Percentiles rank a stretch among this genome's conserved stretches.
Conservation (phyloP, 2,888 invertebrate species). For the Nemurella pictetii region DNA sequence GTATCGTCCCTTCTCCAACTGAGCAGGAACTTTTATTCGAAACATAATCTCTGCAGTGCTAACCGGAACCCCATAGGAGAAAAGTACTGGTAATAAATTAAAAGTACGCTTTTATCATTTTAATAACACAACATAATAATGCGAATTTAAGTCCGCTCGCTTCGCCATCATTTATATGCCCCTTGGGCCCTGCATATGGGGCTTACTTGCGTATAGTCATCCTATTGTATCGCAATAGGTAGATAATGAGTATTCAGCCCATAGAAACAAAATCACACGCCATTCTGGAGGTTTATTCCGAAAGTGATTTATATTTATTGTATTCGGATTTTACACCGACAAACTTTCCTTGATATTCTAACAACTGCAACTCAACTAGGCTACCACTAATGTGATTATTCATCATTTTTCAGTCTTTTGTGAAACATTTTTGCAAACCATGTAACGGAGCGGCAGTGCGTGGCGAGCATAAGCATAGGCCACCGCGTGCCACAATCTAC, state of each 20-base stretch:
- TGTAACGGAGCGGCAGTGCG: background rate
- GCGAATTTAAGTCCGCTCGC: slow-evolving; percentile 31
- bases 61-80: slow-evolving; percentile 16
- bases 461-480: background rate
- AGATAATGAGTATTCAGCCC: slow-evolving; percentile 21
- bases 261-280: background rate
- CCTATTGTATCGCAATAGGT: slow-evolving; percentile 20
- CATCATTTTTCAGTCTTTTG: slow-evolving; percentile 8
- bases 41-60: background rate
- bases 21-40: background rate
- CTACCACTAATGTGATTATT: slow-evolving; percentile 12
- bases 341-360: slow-evolving; percentile 1
- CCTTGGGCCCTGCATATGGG: slow-evolving; percentile 9
- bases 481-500: slow-evolving; percentile 10
- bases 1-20: background rate
- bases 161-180: slow-evolving; percentile 28
- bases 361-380: background rate
- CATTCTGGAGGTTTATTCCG: slow-evolving; percentile 8
- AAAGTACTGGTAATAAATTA: slow-evolving; percentile 21
- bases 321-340: background rate
- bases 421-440: background rate
- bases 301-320: slow-evolving; percentile 2
- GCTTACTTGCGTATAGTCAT: slow-evolving; percentile 19
- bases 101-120: slow-evolving; percentile 28
- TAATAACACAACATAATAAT: slow-evolving; percentile 32